Conservation (phyloP, 2,113 vertebrate species). For the Takifugu flavidus region DNA sequence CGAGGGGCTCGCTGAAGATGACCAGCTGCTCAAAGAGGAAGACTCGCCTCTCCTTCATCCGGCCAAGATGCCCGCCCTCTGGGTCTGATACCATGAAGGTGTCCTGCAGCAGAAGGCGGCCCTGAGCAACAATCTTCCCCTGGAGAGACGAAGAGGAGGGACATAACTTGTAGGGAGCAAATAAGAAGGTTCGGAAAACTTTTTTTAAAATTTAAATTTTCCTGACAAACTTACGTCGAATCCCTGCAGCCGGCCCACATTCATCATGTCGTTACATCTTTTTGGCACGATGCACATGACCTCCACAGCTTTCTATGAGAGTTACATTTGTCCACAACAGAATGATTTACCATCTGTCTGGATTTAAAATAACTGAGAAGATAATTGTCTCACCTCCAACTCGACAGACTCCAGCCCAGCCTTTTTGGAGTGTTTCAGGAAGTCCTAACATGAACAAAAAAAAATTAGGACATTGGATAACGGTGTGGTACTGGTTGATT, state of each 20-base stretch:
- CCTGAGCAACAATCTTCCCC: conserved; percentile 98
- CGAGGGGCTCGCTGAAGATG: conserved; percentile 96
- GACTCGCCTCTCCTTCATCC: conserved; percentile 92
- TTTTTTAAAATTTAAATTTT: no score
- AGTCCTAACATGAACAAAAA: conserved; percentile 78
- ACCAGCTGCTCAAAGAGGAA: conserved; percentile 98
- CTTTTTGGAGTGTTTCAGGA: conserved; percentile 95
- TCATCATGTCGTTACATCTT: conserved; percentile 99
- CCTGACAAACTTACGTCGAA: conserved; percentile 84
- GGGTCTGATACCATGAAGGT: conserved; percentile 93
- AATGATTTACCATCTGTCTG: background rate
- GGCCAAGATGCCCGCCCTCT: conserved; percentile 81
- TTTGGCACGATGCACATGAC: conserved; percentile 98
- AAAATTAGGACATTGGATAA: background rate
- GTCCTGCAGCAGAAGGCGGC: conserved; percentile 94
- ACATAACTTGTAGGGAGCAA: no score
- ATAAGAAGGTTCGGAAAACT: background rate
- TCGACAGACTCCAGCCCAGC: conserved; percentile 88
- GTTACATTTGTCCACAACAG: background rate
- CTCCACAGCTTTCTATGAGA: conserved; percentile 90
- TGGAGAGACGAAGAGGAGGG: conserved; percentile 39
- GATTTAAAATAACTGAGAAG: background rate
- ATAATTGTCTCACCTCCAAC: conserved; percentile 80
- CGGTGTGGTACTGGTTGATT: background rate
- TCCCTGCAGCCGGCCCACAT: conserved; percentile 94